Evolutionary conservation across 2,888 invertebrate genomes (phyloP).

Genomic region (Metopia argyrocephala): DNA sequence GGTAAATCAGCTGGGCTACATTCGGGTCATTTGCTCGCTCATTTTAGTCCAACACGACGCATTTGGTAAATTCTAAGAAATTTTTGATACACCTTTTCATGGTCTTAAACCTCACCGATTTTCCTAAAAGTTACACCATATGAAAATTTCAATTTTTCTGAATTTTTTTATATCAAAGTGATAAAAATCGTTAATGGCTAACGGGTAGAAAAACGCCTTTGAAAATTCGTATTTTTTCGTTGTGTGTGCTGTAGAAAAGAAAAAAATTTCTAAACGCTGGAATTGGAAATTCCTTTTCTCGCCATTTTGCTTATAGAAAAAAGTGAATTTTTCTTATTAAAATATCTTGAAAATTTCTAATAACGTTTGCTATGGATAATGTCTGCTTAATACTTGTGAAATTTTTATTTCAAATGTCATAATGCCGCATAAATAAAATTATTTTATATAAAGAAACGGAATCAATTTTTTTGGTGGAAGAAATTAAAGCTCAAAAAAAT

Average conservation of each 20-base stretch:
- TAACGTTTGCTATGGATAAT: conserved; percentile 9
- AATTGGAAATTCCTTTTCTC: conserved; percentile 72
- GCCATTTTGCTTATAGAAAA: conserved; percentile 75
- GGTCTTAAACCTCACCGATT: conserved; percentile 56
- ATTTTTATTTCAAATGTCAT: background rate
- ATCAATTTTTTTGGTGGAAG: conserved; percentile 19
- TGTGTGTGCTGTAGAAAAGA: conserved; percentile 65
- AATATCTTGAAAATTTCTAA: conserved; percentile 22
- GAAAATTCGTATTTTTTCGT: conserved; percentile 71
- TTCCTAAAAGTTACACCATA: conserved; percentile 62
- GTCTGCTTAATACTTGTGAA: background rate
- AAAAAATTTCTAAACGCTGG: conserved; percentile 71
- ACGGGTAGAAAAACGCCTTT: conserved; percentile 69
- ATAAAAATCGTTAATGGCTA: conserved; percentile 70
- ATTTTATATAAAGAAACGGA: background rate
- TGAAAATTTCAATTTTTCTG: conserved; percentile 68
- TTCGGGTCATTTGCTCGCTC: conserved; percentile 65
- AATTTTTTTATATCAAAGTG: conserved; percentile 70
- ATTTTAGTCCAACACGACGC: conserved; percentile 64
- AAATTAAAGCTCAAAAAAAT: conserved; percentile 42
- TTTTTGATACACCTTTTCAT: conserved; percentile 51
- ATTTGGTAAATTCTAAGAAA: conserved; percentile 63
- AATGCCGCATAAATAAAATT: conserved; percentile 19
- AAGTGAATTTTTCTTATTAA: conserved; percentile 66
- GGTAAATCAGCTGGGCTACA: conserved; percentile 66